Conservation (phyloP, 2,797 vertebrate species). For the Bovichtus variegatus region DNA sequence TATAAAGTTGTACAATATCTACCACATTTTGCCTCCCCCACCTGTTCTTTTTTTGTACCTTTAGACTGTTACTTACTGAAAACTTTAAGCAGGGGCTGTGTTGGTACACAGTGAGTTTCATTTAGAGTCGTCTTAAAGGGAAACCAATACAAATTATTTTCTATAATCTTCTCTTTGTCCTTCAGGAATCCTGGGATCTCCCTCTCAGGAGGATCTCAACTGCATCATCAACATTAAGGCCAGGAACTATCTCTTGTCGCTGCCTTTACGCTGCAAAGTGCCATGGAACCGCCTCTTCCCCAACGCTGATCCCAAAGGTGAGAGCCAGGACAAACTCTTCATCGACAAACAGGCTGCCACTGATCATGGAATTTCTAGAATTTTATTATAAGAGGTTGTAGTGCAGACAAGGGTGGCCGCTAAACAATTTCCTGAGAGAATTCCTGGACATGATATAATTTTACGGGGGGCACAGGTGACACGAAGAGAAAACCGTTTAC, state of each 20-base stretch:
- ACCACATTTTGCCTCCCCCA: conserved; percentile 36
- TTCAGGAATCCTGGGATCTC: conserved; percentile 92
- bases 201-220: conserved; percentile 90
- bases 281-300: conserved; percentile 91
- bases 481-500: not conserved
- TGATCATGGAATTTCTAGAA: not conserved
- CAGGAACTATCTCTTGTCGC: conserved; percentile 91
- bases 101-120: not conserved
- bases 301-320: conserved; percentile 90
- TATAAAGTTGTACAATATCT: conserved; percentile 6
- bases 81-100: not conserved
- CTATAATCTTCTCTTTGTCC: not conserved
- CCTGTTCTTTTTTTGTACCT: not conserved
- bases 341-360: not conserved
- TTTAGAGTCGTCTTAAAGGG: not conserved
- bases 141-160: not conserved
- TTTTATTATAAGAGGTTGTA: not conserved
- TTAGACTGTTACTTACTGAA: not conserved
- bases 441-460: not conserved
- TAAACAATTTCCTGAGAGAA: not conserved
- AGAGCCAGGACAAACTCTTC: not conserved
- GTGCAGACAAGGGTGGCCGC: not conserved
- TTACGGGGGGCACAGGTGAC: not conserved
- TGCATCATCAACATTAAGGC: conserved; percentile 95
- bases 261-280: conserved; percentile 90